Conservation (phyloP, 2,113 vertebrate species). For the Embiotoca jacksoni region DNA sequence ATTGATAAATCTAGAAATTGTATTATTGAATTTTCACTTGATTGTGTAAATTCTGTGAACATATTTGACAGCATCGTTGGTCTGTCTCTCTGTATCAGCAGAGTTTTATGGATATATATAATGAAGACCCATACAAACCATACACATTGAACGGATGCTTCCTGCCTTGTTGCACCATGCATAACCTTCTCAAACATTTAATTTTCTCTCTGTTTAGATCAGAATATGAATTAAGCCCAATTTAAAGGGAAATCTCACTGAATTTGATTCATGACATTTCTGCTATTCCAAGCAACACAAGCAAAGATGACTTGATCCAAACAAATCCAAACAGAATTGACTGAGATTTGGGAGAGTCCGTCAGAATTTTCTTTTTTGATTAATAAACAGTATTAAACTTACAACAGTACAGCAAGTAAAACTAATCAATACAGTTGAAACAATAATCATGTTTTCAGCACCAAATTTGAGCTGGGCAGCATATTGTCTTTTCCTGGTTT, state of each 20-base stretch:
- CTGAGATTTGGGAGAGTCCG: too few relatives aligned
- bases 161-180: not conserved
- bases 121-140: not conserved
- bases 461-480: too few relatives aligned
- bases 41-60: too few relatives aligned
- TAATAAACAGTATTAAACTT: too few relatives aligned
- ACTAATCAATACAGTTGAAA: too few relatives aligned
- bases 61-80: not conserved
- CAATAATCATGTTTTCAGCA: too few relatives aligned
- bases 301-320: not conserved
- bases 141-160: not conserved
- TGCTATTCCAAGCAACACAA: not conserved
- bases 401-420: too few relatives aligned
- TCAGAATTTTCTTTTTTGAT: too few relatives aligned
- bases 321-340: too few relatives aligned
- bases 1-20: too few relatives aligned
- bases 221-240: not conserved
- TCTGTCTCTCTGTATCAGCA: not conserved
- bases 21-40: too few relatives aligned
- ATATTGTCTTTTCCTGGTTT: too few relatives aligned
- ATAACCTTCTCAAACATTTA: not conserved
- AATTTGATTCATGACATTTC: not conserved
- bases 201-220: not conserved
- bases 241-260: not conserved
- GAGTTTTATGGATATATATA: not conserved